Evolutionary conservation across 2,888 invertebrate species (phyloP).

Genomic region (Nemotelus nigrinus): DNA sequence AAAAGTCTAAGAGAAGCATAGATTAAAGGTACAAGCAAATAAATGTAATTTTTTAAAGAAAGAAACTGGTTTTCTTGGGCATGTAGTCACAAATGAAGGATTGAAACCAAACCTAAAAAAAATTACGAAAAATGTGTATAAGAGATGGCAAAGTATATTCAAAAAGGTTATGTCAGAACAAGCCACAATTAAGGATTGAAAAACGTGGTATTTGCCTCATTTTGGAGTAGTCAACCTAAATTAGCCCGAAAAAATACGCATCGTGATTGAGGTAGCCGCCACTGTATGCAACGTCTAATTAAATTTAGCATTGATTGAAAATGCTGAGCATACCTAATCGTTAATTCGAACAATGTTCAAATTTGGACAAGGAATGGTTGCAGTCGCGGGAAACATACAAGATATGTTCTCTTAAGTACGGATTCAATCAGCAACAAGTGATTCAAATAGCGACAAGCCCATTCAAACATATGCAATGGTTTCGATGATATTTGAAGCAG

Average conservation of each 20-base stretch:
- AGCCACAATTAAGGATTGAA: background rate
- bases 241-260: conserved; percentile 55
- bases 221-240: conserved; percentile 51
- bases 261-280: conserved; percentile 58
- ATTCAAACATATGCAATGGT: background rate
- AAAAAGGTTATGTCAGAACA: background rate
- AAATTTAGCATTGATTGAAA: conserved; percentile 54
- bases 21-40: no score
- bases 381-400: conserved; percentile 53
- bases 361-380: conserved; percentile 54
- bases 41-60: no score
- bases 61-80: no score
- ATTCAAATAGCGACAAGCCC: background rate
- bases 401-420: conserved; percentile 58
- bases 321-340: conserved; percentile 55
- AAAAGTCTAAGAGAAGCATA: no score
- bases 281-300: conserved; percentile 51
- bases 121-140: conserved; percentile 15
- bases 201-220: conserved; percentile 45
- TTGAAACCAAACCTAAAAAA: no score
- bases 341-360: conserved; percentile 55
- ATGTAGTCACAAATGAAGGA: no score
- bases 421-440: conserved; percentile 54
- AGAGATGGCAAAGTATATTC: conserved; percentile 49
- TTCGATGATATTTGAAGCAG: conserved; percentile 1